phyloP scores from a whole-genome alignment of 2,113 vertebrate genomes.

The Nerophis ophidion region DNA sequence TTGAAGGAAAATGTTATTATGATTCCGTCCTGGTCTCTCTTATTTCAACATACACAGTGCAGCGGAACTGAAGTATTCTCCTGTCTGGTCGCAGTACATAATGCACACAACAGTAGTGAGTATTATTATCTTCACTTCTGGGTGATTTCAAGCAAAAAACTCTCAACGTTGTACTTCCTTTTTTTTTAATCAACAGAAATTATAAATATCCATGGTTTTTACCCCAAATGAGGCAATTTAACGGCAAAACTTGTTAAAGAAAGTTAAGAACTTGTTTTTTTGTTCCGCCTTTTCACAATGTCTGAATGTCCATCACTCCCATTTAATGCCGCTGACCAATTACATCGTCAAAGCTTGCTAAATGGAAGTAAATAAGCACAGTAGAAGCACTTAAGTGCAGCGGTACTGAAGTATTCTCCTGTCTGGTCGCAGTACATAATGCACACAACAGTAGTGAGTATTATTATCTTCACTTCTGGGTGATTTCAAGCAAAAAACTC shows the following conservation, averaged over 20 bases:
- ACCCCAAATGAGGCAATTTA: constrained; percentile 27
- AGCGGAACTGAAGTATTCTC: background rate
- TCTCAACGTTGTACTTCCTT: background rate
- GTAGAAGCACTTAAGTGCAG: too few relatives aligned
- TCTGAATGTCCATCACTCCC: background rate
- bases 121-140: background rate
- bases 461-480: too few relatives aligned
- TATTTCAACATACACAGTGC: background rate
- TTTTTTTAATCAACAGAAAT: background rate
- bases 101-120: background rate
- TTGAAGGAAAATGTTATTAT: constrained; percentile 33
- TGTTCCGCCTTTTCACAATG: background rate
- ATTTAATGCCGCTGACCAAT: background rate
- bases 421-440: too few relatives aligned
- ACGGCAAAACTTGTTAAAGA: constrained; percentile 2
- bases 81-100: background rate
- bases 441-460: too few relatives aligned
- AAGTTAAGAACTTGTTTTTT: constrained; percentile 14
- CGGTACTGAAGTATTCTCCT: too few relatives aligned
- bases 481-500: too few relatives aligned
- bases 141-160: background rate
- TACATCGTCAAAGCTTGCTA: background rate
- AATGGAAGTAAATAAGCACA: constrained; percentile 1
- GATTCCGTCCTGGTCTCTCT: background rate
- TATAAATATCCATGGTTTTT: constrained; percentile 3